A percentile compares a stretch with the other conserved stretches of the same genome.
Evolutionary conservation across 2,888 invertebrate genomes (phyloP).

Genomic region (Torymus tubicola): DNA sequence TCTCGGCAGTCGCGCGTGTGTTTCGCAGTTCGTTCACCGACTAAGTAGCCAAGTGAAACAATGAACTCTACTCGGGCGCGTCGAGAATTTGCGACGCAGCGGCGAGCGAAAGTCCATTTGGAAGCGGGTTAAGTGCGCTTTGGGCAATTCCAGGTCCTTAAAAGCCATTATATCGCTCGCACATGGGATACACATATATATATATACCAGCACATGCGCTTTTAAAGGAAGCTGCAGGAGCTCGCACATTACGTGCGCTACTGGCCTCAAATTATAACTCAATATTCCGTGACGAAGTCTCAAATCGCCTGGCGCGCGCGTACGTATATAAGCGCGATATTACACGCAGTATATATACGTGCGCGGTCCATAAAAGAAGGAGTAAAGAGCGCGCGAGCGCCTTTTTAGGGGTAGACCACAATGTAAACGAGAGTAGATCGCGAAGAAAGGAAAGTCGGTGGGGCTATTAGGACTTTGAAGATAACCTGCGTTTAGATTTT

Average conservation of each 20-base stretch:
- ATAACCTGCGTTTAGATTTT: too few relatives aligned
- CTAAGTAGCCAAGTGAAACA: slow-evolving; percentile 64
- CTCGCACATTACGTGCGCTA: not conserved
- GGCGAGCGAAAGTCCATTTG: slow-evolving; percentile 67
- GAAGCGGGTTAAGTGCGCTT: slow-evolving; percentile 70
- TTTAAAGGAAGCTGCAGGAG: slow-evolving; percentile 42
- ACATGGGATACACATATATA: not conserved
- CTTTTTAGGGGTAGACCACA: slow-evolving; percentile 8
- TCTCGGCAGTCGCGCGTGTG: slow-evolving; percentile 39
- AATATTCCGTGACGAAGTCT: slow-evolving; percentile 46
- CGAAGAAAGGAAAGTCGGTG: not conserved
- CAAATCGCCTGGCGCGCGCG: not conserved
- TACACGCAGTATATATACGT: not conserved
- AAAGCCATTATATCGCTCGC: slow-evolving; percentile 67
- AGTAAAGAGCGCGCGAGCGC: not conserved
- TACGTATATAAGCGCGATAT: too few relatives aligned
- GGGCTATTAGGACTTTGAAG: not conserved
- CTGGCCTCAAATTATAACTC: slow-evolving; percentile 50
- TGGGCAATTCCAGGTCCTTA: slow-evolving; percentile 67
- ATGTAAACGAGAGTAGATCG: not conserved
- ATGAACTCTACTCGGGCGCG: slow-evolving; percentile 61
- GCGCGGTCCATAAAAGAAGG: slow-evolving; percentile 13
- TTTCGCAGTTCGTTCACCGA: slow-evolving; percentile 65
- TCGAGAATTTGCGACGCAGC: slow-evolving; percentile 19
- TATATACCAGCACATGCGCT: not conserved